Base-by-base conservation (phyloP, 2,797 vertebrate species). In the Chromis chromis region DNA sequence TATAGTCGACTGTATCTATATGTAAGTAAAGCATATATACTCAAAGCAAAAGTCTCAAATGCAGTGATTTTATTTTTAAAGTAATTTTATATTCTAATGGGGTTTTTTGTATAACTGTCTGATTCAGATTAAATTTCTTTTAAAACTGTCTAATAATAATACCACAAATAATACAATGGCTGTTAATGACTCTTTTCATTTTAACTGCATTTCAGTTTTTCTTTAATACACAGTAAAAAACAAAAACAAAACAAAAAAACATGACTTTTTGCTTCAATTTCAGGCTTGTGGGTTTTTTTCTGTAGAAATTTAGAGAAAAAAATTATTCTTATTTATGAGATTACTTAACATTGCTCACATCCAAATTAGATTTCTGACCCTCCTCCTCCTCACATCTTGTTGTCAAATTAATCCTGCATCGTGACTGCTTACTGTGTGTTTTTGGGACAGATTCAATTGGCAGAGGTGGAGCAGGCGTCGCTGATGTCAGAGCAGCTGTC, bases 391-490 rank as follows among this genome's bases (percentile, higher is more conserved):
- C 44, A 9, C 17, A n/a, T 46, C 44, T 46, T 9, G 46, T 10
- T 4, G 17, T 25, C n/a, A 44, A 31, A 53, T 46, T 21, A 36
- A 1, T 8, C 11, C 48, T 46, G 22, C 25, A 11, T 0, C n/a
- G 1, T 53, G 27, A 53, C 25, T 25, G 55, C 4, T 14, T 6
- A 16, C 22, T 27, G 50, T 39, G 24, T 76, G 56, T 76, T 40
- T 75, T 67, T 60, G 60, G 31, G 55, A 76, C 94, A 99, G 98
- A 94, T 99, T 63, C 96, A 95, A 81, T 90, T 99, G 91, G 98
- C 97, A 0, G 98, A 99, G 94, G 96, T 98, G 76, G 98, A 99
- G 93, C 96, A 93, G 65, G 95, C 96, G 48, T 99, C 98, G 46
- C 94, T 99, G 90, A 97, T 95, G 93, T 99, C 98, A 28, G 95